Base-by-base conservation (phyloP, 2,888 invertebrate species). In the Monopis laevigella region DNA sequence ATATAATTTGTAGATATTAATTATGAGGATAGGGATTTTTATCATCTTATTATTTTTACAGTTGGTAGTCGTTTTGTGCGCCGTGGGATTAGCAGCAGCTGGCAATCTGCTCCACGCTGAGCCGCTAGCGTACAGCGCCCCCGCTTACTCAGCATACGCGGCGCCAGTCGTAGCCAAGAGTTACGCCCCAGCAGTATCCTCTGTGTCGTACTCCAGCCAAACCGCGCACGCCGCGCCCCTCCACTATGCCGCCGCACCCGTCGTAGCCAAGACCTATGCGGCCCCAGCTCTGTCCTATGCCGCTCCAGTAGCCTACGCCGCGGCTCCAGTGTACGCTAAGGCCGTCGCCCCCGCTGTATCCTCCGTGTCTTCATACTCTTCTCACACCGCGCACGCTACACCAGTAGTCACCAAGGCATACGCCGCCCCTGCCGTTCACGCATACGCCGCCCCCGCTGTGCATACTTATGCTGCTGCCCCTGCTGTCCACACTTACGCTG, bases 21-120 rank as follows among this genome's bases (percentile, higher is more conserved):
- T n/a, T n/a, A n/a, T n/a, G n/a, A n/a, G n/a, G n/a, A n/a, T n/a
- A n/a, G n/a, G n/a, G n/a, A n/a, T n/a, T n/a, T n/a, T n/a, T n/a
- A n/a, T n/a, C n/a, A n/a, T n/a, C n/a, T n/a, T n/a, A n/a, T n/a
- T n/a, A n/a, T n/a, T 21, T 18, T 36, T 72, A 34, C 60, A 77
- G 84, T 62, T 85, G 54, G 70, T 87, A 63, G 65, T 85, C 48
- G 69, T 87, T 53, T 82, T 82, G 56, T 82, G 86, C 62, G 70
- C 81, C 51, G 65, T 87, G 71, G 84, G 86, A 51, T 68, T 81
- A 36, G 85, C 78, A 61, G 82, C 69, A 56, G 86, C 84, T 50
- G 82, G 88, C 48, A 62, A 81, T 47, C 61, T 86, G 43, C 58
- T 65, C 42, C 75, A 69, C 43, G 72, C 70, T 35, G 78, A 72